Percentiles rank a stretch among this genome's conserved stretches.
These are phyloP conservation scores for Salminus brasiliensis DNA, from an alignment of 2,113 vertebrate species.

Conservation along the genomic window DNA sequence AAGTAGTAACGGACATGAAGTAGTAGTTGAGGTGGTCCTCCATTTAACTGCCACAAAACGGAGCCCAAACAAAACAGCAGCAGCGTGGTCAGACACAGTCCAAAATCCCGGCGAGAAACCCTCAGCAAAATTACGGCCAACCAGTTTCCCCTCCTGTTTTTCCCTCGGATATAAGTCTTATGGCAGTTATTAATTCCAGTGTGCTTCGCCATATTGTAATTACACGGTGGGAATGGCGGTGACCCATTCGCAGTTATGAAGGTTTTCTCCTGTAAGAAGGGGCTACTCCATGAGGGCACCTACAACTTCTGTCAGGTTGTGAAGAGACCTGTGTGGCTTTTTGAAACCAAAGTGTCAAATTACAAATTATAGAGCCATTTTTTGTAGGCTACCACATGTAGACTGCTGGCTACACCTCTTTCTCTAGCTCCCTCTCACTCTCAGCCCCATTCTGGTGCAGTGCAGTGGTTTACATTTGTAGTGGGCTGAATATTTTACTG, in stretches of 20 bases:
- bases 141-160: conserved; percentile 58
- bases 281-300: not conserved
- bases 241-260: not conserved
- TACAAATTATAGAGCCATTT: not conserved
- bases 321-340: not conserved
- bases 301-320: not conserved
- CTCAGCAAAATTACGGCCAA: conserved; percentile 69
- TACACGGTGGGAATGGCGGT: conserved; percentile 28
- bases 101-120: conserved; percentile 80
- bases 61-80: conserved; percentile 82
- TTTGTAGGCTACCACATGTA: not conserved
- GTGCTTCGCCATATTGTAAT: conserved; percentile 73
- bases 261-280: not conserved
- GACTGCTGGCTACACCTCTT: not conserved
- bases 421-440: not conserved
- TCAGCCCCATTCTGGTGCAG: not conserved
- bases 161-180: conserved; percentile 50
- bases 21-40: conserved; percentile 80
- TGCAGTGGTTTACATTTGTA: not conserved
- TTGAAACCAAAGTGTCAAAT: not conserved
- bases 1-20: conserved; percentile 79
- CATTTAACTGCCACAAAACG: conserved; percentile 80
- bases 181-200: conserved; percentile 59
- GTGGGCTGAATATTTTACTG: not conserved
- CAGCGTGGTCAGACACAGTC: conserved; percentile 80